Base-by-base conservation (phyloP, 2,113 vertebrate genomes). In the Colistium nudipinnis region DNA sequence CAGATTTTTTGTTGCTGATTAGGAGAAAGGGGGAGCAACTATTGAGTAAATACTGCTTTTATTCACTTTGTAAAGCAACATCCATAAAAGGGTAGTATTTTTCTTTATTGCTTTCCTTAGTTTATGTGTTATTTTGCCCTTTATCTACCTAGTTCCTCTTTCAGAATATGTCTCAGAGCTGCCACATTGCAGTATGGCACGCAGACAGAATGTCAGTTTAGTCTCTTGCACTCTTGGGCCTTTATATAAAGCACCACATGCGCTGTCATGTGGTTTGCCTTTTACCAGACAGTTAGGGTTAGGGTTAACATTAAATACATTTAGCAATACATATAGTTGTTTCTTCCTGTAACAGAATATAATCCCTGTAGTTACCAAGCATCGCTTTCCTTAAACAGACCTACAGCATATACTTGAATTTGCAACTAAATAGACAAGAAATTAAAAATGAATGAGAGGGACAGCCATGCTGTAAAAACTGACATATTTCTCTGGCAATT, bases 361-460 rank as follows among this genome's bases (percentile, higher is more conserved):
- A 5, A 47, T 79, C 82, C 51, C 85, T 73, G 82, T 89, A 73
- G 88, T 79, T 88, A 91, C 89, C 63, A 6, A 54, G 60, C 62
- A 72, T 71, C 39, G 22, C 82, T 90, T 89, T 54, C 88, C 88
- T 85, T 30, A 92, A 92, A 91, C 86, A 90, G 38, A 45, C 28
- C 62, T 13, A 20, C 74, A 57, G 68, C 75, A 74, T 48, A 20
- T 59, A 25, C 51, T 48, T 55, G 31, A 62, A 68, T 49, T 59
- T 85, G 82, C 56, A 84, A 82, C 44, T 27, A 54, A 86, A 81
- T 62, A 39, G 30, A 77, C 74, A 48, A 71, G 70, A 79, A 72
- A 78, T 84, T 79, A 78, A 69, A 68, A 73, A 63, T 33, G 62
- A 62, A 80, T 66, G 57, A 77, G 76, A 80, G 77, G 28, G 43